Base-by-base conservation (phyloP, 2,888 invertebrate species). In the Cheilosia vernalis region DNA sequence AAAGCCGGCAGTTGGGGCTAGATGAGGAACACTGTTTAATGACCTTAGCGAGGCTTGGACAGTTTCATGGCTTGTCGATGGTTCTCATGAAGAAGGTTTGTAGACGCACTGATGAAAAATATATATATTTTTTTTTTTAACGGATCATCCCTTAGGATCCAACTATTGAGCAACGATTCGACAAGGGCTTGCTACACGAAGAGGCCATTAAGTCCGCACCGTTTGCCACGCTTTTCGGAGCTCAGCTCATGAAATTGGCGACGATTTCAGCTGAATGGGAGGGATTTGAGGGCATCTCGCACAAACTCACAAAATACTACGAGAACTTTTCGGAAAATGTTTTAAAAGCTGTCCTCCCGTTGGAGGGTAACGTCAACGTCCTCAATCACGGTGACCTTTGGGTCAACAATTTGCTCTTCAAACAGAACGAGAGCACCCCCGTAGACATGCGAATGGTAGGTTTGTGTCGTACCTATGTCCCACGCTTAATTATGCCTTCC, bases 351-450 rank as follows among this genome's bases (percentile, higher is more conserved):
- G 88, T 91, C 5, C 89, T 90, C 69, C 91, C 91, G 0, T 44
- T 90, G 58, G 67, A 88, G 4, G 91, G 91, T 0, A 33, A 44
- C 0, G 58, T 87, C 0, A 91, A 91, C 78, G 93, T 93, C 15
- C 89, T 93, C 13, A 93, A 93, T 87, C 93, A 93, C 78, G 93
- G 93, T 2, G 93, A 93, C 88, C 88, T 93, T 5, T 93, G 93
- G 93, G 90, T 92, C 0, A 93, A 93, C 83, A 93, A 93, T 87
- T 92, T 93, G 88, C 91, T 93, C 87, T 93, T 93, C 82, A 91
- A 91, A 51, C 21, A 51, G 13, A 17, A 44, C 15, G 40, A 7
- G 9, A 10, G 40, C 56, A 88, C 89, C 37, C 89, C 92, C 6
- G 88, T 89, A 49, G 92, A 93, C 76, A 90, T 92, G 53, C 90